Percentiles rank a stretch among this genome's conserved stretches.
These are phyloP conservation scores for Hassar affinis DNA, from an alignment of 2,113 vertebrate genomes.

Conservation along the genomic window DNA sequence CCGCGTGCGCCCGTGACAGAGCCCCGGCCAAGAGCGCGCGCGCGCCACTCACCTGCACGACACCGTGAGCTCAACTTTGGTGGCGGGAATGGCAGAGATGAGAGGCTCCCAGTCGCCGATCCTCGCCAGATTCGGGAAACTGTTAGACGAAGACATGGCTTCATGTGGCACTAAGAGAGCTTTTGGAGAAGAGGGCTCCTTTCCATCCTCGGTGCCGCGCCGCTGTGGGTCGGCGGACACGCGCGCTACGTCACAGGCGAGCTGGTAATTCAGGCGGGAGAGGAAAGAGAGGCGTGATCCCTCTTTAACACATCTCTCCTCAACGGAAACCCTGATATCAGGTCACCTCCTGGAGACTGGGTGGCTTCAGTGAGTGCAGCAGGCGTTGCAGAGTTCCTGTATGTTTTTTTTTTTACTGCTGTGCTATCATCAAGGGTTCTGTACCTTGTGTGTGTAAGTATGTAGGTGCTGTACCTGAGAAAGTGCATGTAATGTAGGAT, in stretches of 20 bases:
- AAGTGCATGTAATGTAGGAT: not conserved
- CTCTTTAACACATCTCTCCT: too few species aligned
- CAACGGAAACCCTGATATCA: not conserved
- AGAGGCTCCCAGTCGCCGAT: slow-evolving; percentile 87
- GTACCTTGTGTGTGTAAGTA: not conserved
- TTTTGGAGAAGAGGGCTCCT: not conserved
- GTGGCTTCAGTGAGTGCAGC: not conserved
- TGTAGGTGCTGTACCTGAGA: not conserved
- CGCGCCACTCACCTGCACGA: slow-evolving; percentile 86
- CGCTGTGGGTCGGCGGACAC: slow-evolving; percentile 26
- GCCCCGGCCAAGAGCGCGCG: not conserved
- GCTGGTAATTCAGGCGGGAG: slow-evolving; percentile 13
- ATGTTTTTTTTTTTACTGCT: not conserved
- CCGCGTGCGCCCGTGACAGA: not conserved
- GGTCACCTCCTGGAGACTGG: not conserved
- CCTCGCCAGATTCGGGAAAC: slow-evolving; percentile 80
- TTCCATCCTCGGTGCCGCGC: slow-evolving; percentile 12
- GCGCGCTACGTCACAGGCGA: slow-evolving; percentile 49
- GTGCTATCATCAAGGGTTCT: not conserved
- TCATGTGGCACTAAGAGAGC: slow-evolving; percentile 1
- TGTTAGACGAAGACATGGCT: slow-evolving; percentile 57
- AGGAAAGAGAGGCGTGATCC: slow-evolving; percentile 10
- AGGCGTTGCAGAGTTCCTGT: too few species aligned
- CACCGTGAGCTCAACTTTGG: slow-evolving; percentile 92
- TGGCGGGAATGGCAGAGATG: slow-evolving; percentile 88